A percentile compares a stretch with the other conserved stretches of the same genome.
Conservation (phyloP, 2,113 vertebrate species). For the Colistium nudipinnis region DNA sequence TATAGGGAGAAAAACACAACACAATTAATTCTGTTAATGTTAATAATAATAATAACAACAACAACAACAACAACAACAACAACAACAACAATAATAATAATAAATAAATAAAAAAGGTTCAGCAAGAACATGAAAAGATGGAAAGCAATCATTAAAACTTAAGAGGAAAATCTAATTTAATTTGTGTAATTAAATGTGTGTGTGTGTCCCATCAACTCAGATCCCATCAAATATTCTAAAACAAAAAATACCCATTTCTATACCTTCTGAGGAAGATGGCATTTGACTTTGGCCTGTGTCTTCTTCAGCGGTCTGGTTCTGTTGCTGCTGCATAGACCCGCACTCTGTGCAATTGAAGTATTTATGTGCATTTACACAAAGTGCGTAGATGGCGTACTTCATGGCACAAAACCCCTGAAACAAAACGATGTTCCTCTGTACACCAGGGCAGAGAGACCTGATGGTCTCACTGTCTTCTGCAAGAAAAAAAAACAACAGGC, state of each 20-base stretch:
- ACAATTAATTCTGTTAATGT: no score
- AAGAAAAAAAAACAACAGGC: neutral
- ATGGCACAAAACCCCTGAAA: constrained; percentile 95
- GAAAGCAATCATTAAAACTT: neutral
- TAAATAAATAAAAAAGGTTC: no score
- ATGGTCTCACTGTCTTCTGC: constrained; percentile 57
- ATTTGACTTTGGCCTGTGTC: constrained; percentile 43
- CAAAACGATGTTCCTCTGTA: constrained; percentile 84
- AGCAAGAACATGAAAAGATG: neutral
- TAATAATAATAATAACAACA: no score
- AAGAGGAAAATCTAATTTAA: neutral
- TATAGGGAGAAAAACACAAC: no score
- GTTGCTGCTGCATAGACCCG: constrained; percentile 18
- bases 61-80: no score
- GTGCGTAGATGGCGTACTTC: constrained; percentile 94
- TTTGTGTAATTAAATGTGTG: no score
- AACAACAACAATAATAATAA: no score
- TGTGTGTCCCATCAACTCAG: neutral
- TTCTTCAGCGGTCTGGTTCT: constrained; percentile 27
- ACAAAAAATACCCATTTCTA: neutral
- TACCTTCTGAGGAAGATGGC: constrained; percentile 62
- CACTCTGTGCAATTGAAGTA: constrained; percentile 81
- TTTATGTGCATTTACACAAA: constrained; percentile 87
- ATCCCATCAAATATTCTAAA: neutral
- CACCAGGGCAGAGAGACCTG: constrained; percentile 60